Evolutionary conservation across 2,113 vertebrate species (phyloP), one percentile per base, ranked within the genome.

Genomic region (Drymodes brunneopygia): DNA sequence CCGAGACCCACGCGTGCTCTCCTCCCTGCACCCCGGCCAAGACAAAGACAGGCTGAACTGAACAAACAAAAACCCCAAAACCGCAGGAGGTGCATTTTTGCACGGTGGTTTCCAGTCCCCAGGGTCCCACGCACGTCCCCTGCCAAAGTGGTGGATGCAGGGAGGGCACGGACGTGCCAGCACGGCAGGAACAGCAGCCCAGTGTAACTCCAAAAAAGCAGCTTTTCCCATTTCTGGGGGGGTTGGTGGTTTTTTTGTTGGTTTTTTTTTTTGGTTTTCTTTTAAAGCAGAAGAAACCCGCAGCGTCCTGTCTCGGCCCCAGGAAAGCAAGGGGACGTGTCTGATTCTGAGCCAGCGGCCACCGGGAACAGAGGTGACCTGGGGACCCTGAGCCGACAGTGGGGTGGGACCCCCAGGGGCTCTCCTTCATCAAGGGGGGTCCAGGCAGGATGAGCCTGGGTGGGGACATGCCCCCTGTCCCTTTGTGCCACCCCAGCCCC

Each of bases 371-470:
- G 51, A 50, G 62, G 87, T 25, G 71, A 56, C 48, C 35, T 2
- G 2, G 40, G 69, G 33, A 87, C 29, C 19, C 21, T 0, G 2
- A 84, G 38, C 22, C 3, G 2, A 35, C 66, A 0, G 1, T 18
- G 64, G 44, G 48, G 42, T 24, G 50, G 12, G 40, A 70, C 14
- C 48, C 24, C 19, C 58, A n/a, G 44, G 38, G 69, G 50, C 40
- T 58, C 3, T 58, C 65, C 28, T 3, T 54, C 2, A 1, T 5
- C 40, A 18, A 1, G 21, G 22, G 22, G 35, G 62, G 35, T 53
- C 14, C 6, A 1, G 48, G 12, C 6, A 5, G 33, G 40, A 48
- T 21, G 31, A 35, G 12, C 0, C 36, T 4, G 70, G 15, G 24
- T 48, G 33, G 36, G 40, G 48, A 72, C 44, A 10, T 1, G 6